A percentile compares a stretch with the other conserved stretches of the same genome.
phyloP scores from a whole-genome alignment of 2,888 invertebrate species.

The Drosophila mulleri region DNA sequence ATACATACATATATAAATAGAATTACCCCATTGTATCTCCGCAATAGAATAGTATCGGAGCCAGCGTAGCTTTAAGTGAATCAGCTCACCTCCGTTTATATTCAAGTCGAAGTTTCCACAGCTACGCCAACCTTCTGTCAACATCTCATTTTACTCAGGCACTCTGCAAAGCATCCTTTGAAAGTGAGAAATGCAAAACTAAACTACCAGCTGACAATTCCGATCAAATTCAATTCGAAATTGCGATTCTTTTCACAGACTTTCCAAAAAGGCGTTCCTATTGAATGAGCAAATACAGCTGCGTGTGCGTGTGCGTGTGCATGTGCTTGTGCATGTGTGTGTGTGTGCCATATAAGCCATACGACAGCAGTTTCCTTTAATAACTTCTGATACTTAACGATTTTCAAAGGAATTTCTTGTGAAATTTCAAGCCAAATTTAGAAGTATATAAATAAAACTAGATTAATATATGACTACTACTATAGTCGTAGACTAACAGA shows the following conservation, averaged over 20 bases:
- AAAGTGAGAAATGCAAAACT: constrained; percentile 1
- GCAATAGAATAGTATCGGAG: neutral
- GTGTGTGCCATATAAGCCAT: no score
- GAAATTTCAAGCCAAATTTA: neutral
- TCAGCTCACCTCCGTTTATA: neutral
- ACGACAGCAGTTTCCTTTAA: neutral
- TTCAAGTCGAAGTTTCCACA: neutral
- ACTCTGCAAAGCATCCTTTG: neutral
- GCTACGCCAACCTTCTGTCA: neutral
- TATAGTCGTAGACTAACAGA: no score
- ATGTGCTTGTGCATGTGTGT: neutral
- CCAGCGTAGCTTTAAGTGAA: neutral
- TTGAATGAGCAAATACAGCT: neutral
- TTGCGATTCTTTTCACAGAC: constrained; percentile 2
- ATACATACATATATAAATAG: no score
- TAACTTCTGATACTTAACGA: neutral
- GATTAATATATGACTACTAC: no score
- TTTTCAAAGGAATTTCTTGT: neutral
- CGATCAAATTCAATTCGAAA: neutral
- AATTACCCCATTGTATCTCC: neutral
- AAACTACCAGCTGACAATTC: constrained; percentile 1
- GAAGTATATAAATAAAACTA: neutral
- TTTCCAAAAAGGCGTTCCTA: neutral
- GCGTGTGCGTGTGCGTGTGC: neutral
- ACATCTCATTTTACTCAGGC: neutral